Evolutionary conservation across 2,113 vertebrate species (phyloP).

Genomic region (Neomonachus schauinslandi): DNA sequence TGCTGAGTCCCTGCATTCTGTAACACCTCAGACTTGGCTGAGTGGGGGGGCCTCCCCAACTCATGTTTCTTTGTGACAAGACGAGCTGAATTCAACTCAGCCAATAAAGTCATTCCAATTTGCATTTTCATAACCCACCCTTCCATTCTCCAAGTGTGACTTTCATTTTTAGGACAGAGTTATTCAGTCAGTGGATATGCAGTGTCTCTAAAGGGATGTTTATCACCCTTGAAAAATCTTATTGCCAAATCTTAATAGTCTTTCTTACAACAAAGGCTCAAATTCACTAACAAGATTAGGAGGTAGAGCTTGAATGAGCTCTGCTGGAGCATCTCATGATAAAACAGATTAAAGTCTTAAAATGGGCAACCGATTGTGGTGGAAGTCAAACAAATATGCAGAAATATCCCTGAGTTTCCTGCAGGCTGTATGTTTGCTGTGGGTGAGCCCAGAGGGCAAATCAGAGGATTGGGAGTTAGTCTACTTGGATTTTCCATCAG

Average conservation of each 20-base stretch:
- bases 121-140: constrained; percentile 85
- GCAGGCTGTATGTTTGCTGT: background rate
- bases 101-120: constrained; percentile 82
- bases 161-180: constrained; percentile 83
- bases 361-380: background rate
- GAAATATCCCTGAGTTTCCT: background rate
- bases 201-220: constrained; percentile 82
- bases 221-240: constrained; percentile 85
- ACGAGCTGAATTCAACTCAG: constrained; percentile 77
- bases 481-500: background rate
- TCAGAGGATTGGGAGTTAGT: background rate
- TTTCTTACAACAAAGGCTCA: constrained; percentile 84
- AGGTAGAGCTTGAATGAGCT: constrained; percentile 68
- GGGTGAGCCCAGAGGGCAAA: background rate
- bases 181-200: constrained; percentile 74
- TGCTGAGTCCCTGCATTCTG: background rate
- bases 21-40: constrained; percentile 45
- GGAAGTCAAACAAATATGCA: background rate
- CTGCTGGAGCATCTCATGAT: constrained; percentile 60
- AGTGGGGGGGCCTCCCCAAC: background rate
- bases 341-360: constrained; percentile 71
- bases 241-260: constrained; percentile 85
- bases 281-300: constrained; percentile 83
- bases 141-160: constrained; percentile 77
- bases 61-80: constrained; percentile 47